Conservation (phyloP, 2,113 vertebrate genomes). For the Chaenocephalus aceratus region DNA sequence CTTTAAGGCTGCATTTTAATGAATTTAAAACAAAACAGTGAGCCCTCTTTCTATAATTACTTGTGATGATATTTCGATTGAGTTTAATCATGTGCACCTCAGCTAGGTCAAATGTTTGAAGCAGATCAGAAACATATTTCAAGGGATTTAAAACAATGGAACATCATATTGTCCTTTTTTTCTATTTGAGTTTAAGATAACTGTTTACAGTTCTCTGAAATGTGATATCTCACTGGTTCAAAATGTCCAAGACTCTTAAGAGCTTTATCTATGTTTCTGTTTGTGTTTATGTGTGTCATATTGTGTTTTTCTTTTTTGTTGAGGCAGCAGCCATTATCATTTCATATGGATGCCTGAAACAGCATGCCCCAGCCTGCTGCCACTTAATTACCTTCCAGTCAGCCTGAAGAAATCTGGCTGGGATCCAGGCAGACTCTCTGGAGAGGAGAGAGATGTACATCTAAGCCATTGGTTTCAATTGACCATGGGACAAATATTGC, state of each 20-base stretch:
- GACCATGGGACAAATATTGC: slow-evolving; percentile 60
- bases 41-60: slow-evolving; percentile 9
- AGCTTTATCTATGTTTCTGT: slow-evolving; percentile 20
- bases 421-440: slow-evolving; percentile 69
- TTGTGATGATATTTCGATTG: slow-evolving; percentile 29
- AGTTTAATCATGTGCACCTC: background rate
- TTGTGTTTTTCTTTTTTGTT: slow-evolving; percentile 21
- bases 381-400: slow-evolving; percentile 80
- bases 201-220: slow-evolving; percentile 17
- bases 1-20: slow-evolving; percentile 10
- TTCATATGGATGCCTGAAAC: slow-evolving; percentile 73
- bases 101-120: slow-evolving; percentile 23
- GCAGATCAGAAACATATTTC: slow-evolving; percentile 8
- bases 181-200: slow-evolving; percentile 6
- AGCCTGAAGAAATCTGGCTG: slow-evolving; percentile 74
- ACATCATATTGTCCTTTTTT: background rate
- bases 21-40: background rate
- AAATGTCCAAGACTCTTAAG: background rate
- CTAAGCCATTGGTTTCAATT: slow-evolving; percentile 71
- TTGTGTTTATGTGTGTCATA: slow-evolving; percentile 24
- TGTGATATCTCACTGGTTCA: slow-evolving; percentile 18
- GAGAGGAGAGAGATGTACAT: slow-evolving; percentile 60
- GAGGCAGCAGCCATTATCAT: slow-evolving; percentile 63
- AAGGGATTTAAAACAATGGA: background rate
- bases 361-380: slow-evolving; percentile 76